A percentile compares a stretch with the other conserved stretches of the same genome.
phyloP scores from a whole-genome alignment of 2,113 vertebrate species.

The Corvus moneduloides region DNA sequence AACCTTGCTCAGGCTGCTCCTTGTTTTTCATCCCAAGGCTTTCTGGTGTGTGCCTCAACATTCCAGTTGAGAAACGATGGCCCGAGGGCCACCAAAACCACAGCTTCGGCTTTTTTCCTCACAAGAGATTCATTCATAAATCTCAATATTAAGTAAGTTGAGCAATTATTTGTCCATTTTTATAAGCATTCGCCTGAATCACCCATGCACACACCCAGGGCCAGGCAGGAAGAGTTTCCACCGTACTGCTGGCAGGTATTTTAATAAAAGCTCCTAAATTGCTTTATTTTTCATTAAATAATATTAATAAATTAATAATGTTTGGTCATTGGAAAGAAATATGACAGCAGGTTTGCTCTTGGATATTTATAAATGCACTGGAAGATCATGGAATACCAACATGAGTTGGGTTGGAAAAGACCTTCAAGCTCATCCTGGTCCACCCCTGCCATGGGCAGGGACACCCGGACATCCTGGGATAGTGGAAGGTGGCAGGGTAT shows the following conservation, averaged over 20 bases:
- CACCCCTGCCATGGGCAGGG: background rate
- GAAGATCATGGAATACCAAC: background rate
- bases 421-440: background rate
- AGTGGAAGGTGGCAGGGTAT: background rate
- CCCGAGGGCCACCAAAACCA: background rate
- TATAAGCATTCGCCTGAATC: background rate
- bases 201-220: background rate
- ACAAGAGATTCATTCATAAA: background rate
- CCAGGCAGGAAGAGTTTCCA: background rate
- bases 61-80: background rate
- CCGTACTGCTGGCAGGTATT: background rate
- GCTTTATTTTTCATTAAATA: background rate
- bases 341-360: background rate
- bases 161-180: background rate
- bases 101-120: background rate
- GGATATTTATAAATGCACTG: background rate
- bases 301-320: background rate
- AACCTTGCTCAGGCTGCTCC: background rate
- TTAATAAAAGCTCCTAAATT: background rate
- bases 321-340: background rate
- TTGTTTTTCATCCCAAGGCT: background rate
- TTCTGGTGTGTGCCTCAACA: background rate
- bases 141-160: background rate
- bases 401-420: background rate
- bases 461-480: background rate